A percentile compares a stretch with the other conserved stretches of the same genome.
Conservation (phyloP, 1,140 invertebrate genomes). For the Trachymyrmex septentrionalis region DNA sequence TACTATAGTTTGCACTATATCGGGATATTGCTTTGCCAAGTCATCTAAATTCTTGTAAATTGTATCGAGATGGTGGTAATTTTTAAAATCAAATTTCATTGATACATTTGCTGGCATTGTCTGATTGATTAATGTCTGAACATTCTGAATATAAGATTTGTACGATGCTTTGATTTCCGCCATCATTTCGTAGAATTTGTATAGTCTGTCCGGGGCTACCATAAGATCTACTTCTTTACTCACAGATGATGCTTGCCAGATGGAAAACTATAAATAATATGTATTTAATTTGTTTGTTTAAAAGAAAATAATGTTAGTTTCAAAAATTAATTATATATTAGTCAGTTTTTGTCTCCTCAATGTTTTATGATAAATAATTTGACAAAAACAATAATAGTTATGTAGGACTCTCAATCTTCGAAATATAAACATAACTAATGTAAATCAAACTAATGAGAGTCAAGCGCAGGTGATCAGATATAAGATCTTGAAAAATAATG, state of each 20-base stretch:
- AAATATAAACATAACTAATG: too few relatives aligned
- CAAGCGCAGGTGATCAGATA: too few relatives aligned
- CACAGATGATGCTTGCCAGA: neutral
- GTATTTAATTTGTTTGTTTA: neutral
- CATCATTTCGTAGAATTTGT: neutral
- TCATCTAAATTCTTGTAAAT: constrained; percentile 2
- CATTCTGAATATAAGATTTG: neutral
- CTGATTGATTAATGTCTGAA: neutral
- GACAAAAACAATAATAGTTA: too few relatives aligned
- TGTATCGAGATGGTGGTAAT: neutral
- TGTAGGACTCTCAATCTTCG: too few relatives aligned
- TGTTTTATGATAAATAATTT: too few relatives aligned
- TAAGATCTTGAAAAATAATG: too few relatives aligned
- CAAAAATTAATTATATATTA: too few relatives aligned
- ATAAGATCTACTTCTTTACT: neutral
- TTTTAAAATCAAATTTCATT: neutral
- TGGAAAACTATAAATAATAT: neutral
- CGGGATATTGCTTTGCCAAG: neutral
- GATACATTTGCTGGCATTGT: neutral
- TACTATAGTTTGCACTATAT: neutral
- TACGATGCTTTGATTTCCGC: neutral
- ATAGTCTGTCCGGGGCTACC: neutral
- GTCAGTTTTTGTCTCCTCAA: too few relatives aligned
- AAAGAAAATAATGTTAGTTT: too few relatives aligned
- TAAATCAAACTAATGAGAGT: too few relatives aligned